Percentiles rank a stretch among this genome's conserved stretches.
These are phyloP conservation scores for Troglohyphantes excavatus DNA, from an alignment of 2,888 invertebrate species.

Conservation along the genomic window DNA sequence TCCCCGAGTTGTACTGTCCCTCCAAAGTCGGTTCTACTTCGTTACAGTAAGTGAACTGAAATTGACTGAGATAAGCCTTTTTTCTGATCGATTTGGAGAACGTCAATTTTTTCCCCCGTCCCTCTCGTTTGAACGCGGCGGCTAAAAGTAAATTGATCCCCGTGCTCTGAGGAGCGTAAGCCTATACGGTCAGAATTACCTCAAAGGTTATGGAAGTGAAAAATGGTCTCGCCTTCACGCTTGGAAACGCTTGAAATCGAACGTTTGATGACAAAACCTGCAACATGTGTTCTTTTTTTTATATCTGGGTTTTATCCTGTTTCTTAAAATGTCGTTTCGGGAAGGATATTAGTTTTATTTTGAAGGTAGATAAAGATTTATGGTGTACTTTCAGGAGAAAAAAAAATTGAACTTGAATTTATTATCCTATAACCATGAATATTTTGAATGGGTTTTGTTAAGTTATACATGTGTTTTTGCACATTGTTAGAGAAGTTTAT, in stretches of 20 bases:
- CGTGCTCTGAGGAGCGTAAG: background rate
- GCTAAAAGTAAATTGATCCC: slow-evolving; percentile 48
- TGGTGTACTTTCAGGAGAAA: background rate
- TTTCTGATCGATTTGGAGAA: slow-evolving; percentile 56
- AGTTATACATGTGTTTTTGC: too few species aligned
- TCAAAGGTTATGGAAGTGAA: slow-evolving; percentile 42
- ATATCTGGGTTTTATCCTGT: background rate
- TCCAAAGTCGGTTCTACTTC: slow-evolving; percentile 46
- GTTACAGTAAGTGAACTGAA: slow-evolving; percentile 67
- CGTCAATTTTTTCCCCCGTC: slow-evolving; percentile 18
- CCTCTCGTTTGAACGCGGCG: slow-evolving; percentile 3
- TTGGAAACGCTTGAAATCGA: background rate
- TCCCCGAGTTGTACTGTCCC: slow-evolving; percentile 21
- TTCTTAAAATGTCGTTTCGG: background rate
- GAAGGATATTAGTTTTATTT: background rate
- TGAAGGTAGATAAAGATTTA: background rate
- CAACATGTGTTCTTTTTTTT: background rate
- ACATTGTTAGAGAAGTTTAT: too few species aligned
- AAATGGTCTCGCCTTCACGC: slow-evolving; percentile 6
- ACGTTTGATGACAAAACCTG: background rate
- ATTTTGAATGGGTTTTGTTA: too few species aligned
- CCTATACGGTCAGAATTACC: slow-evolving; percentile 33
- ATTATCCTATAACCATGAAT: too few species aligned
- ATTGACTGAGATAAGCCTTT: slow-evolving; percentile 70
- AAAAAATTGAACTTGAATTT: too few species aligned